Evolutionary conservation across 2,797 vertebrate genomes (phyloP).

Genomic region (Euphonia xanthogaster): DNA sequence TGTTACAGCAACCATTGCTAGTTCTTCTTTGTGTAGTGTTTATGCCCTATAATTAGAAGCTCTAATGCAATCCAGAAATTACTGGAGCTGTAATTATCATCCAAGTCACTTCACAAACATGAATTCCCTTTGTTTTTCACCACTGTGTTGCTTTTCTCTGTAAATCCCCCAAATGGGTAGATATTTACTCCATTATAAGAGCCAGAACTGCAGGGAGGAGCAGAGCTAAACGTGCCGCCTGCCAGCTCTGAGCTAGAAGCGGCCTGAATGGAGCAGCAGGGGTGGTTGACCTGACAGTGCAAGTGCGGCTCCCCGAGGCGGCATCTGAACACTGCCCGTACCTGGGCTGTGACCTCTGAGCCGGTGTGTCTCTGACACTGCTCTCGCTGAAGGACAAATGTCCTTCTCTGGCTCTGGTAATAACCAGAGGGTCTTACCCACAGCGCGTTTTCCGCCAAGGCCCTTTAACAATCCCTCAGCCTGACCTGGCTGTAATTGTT

Average conservation of each 20-base stretch:
- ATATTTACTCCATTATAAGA: not conserved
- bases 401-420: not conserved
- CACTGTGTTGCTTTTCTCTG: not conserved
- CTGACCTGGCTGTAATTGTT: too few relatives aligned
- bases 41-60: not conserved
- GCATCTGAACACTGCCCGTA: rapidly evolving
- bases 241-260: not conserved
- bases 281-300: rapidly evolving
- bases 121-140: not conserved
- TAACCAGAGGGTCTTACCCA: too few relatives aligned
- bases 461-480: not conserved
- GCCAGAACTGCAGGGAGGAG: not conserved
- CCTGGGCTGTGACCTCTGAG: not conserved
- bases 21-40: not conserved
- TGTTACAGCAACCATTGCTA: not conserved
- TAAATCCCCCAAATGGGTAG: rapidly evolving
- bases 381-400: not conserved
- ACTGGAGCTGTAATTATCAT: not conserved
- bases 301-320: not conserved
- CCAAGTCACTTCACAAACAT: not conserved
- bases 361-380: not conserved
- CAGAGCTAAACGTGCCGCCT: not conserved
- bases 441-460: not conserved
- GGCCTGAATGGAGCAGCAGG: not conserved
- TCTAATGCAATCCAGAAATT: not conserved